Conservation (phyloP, 2,888 invertebrate genomes). For the Drosophila algonquin region DNA sequence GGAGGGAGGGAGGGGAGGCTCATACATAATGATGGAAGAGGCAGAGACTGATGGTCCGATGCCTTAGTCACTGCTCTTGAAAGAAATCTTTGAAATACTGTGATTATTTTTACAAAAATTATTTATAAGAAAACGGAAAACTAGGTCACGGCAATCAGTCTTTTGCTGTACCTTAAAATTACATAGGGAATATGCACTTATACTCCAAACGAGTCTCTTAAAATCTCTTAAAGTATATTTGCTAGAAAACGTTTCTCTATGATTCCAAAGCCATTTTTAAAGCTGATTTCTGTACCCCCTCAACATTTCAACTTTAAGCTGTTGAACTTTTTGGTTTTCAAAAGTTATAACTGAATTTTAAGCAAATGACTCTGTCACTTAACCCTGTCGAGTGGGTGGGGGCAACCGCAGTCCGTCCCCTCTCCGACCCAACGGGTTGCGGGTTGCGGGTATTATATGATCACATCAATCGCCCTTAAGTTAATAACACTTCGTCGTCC, state of each 20-base stretch:
- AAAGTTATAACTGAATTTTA: conserved; percentile 10
- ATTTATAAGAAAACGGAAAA: neutral
- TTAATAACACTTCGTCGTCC: conserved; percentile 4
- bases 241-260: too few relatives aligned
- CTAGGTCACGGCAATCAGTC: neutral
- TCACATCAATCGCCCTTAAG: conserved; percentile 27
- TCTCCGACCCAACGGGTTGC: neutral
- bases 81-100: conserved; percentile 29
- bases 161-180: neutral
- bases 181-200: neutral
- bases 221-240: neutral
- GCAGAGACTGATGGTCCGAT: neutral
- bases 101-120: neutral
- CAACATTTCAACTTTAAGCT: neutral
- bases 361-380: conserved; percentile 8
- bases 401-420: neutral
- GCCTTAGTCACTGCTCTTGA: neutral
- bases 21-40: neutral
- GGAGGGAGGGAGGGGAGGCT: neutral
- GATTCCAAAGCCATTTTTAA: neutral
- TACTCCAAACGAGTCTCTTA: neutral
- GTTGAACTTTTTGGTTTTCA: neutral
- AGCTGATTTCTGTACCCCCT: neutral
- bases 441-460: conserved; percentile 4
- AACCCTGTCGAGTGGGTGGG: neutral